Base-by-base conservation (phyloP, 2,113 vertebrate species). In the Peromyscus leucopus region DNA sequence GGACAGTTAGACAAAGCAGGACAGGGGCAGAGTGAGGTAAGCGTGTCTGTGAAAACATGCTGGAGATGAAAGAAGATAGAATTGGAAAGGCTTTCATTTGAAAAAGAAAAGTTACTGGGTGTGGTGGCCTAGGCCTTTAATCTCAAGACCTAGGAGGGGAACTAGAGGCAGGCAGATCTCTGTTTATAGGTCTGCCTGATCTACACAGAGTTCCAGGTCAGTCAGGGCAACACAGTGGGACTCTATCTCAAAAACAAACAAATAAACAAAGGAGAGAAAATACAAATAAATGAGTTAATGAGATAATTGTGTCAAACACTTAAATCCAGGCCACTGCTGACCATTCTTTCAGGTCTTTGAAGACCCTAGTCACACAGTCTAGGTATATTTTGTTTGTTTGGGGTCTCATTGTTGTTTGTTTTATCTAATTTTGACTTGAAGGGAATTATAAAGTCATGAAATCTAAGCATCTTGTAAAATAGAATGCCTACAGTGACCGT, bases 321-420 rank as follows among this genome's bases (percentile, higher is more conserved):
- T 63, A 82, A 89, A 82, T 48, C 10, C 92, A 9, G 5, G 57
- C n/a, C 82, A 24, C 17, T 72, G 48, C 4, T 91, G 6, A 15
- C 4, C 2, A 92, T 65, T 95, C 19, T 87, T 75, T 33, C 57
- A 76, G 33, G 84, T 95, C 67, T 90, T 93, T 80, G 55, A 88
- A 85, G 51, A 82, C 1, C 33, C 15, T 75, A 91, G 61, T 7
- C n/a, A 87, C 42, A 79, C 11, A 95, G 36, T 92, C 94, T 24
- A 79, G 71, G 89, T 94, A 84, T 46, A 12, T 65, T 90, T 69
- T 91, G 63, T 13, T 86, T 21, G 24, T 26, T 42, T 42, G 15
- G 21, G 36, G 55, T 16, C 11, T 36, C 36, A 2, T 26, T 59
- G 31, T 55, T 83, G 57, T 83, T 84, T 63, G 24, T 7, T 84